A percentile compares a stretch with the other conserved stretches of the same genome.
These are phyloP conservation scores for Idaea biselata DNA, from an alignment of 2,888 invertebrate species.

Conservation along the genomic window DNA sequence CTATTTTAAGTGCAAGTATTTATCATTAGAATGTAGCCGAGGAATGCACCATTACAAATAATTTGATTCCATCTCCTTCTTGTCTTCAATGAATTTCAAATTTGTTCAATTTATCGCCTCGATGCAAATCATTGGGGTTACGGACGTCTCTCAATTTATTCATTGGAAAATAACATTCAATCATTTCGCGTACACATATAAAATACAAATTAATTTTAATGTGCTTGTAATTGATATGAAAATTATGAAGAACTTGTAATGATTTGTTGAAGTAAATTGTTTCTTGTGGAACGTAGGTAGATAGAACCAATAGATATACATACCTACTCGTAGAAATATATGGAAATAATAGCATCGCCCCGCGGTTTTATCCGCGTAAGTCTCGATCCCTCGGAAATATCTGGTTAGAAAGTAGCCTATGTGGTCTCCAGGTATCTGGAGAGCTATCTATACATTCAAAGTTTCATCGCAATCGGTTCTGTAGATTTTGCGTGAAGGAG, in stretches of 20 bases:
- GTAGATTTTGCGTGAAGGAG: too few species aligned
- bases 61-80: conserved; percentile 27
- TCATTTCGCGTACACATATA: conserved; percentile 28
- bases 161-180: conserved; percentile 52
- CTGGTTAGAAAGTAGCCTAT: too few species aligned
- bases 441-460: too few species aligned
- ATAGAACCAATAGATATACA: too few species aligned
- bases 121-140: conserved; percentile 48
- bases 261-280: neutral
- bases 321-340: too few species aligned
- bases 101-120: conserved; percentile 54
- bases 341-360: too few species aligned
- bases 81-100: conserved; percentile 60
- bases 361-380: too few species aligned
- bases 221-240: conserved; percentile 25
- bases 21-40: neutral
- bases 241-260: neutral
- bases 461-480: too few species aligned
- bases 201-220: conserved; percentile 28
- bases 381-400: too few species aligned
- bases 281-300: neutral
- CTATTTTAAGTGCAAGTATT: too few species aligned
- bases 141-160: conserved; percentile 56
- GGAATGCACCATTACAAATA: conserved; percentile 23
- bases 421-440: too few species aligned